Base-by-base conservation (phyloP, 2,888 invertebrate genomes). In the Latheticus oryzae region DNA sequence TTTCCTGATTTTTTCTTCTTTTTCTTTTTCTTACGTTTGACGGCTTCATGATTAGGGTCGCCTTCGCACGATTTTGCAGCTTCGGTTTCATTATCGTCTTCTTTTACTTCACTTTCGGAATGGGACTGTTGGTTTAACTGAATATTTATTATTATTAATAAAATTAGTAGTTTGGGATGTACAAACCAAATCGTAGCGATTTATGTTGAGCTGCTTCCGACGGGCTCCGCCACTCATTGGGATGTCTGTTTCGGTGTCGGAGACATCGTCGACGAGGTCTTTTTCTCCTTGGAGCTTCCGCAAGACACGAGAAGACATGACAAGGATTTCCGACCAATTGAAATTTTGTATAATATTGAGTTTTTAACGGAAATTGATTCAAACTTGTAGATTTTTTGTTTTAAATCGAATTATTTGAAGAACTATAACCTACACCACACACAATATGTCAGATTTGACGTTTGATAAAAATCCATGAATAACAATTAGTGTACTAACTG, bases 151-250 rank as follows among this genome's bases (percentile, higher is more conserved):
- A 17, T 42, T 42, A 16, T 8, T 17, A n/a, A n/a, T 15, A 56
- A 37, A 24, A 35, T 19, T 12, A 13, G 26, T 23, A n/a, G n/a
- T n/a, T n/a, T n/a, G n/a, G n/a, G n/a, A n/a, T n/a, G n/a, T n/a
- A n/a, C n/a, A 9, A 81, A 90, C 89, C 84, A 90, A 80, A 79
- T 87, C 87, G 69, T 88, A 90, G 65, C 86, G 82, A 78, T 87
- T 87, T 52, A 85, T 80, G 70, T 87, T 85, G 47, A 85, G 78
- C 61, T 82, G 82, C 68, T 86, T 85, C 64, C 83, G 80, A 66
- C 84, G 80, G 24, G 80, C 80, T 56, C 82, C 81, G 58, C 80
- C 81, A 58, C 76, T 77, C 45, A 78, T 74, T 24, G 82, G 80
- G 48, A 81, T 76, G 68, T 87, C 85, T 15, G 76, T 77, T 58